Evolutionary conservation across 2,113 vertebrate genomes (phyloP).

Genomic region (Cyphomyrus discorhynchus): DNA sequence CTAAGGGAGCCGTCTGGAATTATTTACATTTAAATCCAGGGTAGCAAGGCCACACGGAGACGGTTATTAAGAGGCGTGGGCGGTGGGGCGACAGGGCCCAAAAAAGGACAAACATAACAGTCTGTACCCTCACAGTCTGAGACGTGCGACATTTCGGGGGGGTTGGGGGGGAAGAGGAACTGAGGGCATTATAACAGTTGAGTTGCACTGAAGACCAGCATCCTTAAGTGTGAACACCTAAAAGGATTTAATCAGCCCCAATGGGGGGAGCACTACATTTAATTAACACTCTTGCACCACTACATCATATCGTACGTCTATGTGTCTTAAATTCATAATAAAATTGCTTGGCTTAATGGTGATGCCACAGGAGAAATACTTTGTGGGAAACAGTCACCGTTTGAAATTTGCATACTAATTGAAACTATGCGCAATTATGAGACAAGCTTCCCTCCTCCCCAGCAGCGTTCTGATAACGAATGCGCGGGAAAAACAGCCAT

Average conservation of each 20-base stretch:
- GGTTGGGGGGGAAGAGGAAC: background rate
- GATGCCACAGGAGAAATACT: constrained; percentile 36
- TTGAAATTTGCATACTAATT: constrained; percentile 45
- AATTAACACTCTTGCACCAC: constrained; percentile 31
- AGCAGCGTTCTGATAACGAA: constrained; percentile 27
- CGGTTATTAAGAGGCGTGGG: background rate
- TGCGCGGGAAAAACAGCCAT: constrained; percentile 26
- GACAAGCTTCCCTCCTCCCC: constrained; percentile 6
- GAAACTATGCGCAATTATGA: constrained; percentile 34
- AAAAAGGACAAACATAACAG: background rate
- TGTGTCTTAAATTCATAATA: constrained; percentile 18
- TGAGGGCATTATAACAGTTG: background rate
- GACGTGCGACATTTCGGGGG: background rate
- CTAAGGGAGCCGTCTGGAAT: background rate
- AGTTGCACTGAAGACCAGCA: background rate
- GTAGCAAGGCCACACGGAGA: background rate
- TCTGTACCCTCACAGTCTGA: background rate
- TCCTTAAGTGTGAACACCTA: constrained; percentile 14
- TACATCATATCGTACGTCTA: constrained; percentile 25
- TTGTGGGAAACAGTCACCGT: constrained; percentile 30
- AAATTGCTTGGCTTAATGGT: constrained; percentile 31
- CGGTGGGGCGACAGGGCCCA: background rate
- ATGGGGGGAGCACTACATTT: background rate
- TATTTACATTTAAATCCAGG: background rate
- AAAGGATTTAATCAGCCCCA: constrained; percentile 2